These are phyloP conservation scores for Mesoclemmys tuberculata DNA, from an alignment of 2,113 vertebrate genomes.

Conservation along the genomic window DNA sequence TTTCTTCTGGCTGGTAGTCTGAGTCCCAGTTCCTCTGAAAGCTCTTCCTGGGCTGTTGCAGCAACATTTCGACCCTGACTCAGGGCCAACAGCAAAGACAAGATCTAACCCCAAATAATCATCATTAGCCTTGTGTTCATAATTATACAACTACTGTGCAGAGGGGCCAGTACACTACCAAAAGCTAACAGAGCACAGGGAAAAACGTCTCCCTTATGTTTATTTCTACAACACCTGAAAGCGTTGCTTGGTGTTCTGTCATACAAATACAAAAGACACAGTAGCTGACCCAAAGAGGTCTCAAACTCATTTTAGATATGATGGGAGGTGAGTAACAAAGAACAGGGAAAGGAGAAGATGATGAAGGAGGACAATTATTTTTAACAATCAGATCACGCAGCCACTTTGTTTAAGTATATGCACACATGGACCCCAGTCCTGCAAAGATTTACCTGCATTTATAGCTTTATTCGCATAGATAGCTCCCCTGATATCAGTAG, in stretches of 20 bases:
- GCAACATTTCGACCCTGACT: neutral
- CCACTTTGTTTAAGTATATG: no score
- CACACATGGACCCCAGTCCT: neutral
- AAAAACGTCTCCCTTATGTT: neutral
- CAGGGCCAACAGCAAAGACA: neutral
- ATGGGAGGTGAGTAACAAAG: accelerated
- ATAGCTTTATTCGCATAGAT: neutral
- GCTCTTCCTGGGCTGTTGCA: neutral
- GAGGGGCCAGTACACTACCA: neutral
- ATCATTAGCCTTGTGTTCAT: neutral
- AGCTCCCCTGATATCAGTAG: neutral
- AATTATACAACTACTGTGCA: neutral
- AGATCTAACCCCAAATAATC: neutral
- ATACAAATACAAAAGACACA: neutral
- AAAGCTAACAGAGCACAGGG: neutral
- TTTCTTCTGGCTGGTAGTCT: neutral
- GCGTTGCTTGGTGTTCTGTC: neutral
- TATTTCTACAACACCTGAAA: neutral
- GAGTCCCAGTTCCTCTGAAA: neutral
- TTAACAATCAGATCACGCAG: neutral
- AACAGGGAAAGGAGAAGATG: neutral
- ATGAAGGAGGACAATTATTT: neutral
- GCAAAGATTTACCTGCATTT: neutral
- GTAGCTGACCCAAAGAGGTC: neutral
- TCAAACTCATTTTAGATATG: neutral